Evolutionary conservation across 2,113 vertebrate genomes (phyloP).

Genomic region (Festucalex cinctus): DNA sequence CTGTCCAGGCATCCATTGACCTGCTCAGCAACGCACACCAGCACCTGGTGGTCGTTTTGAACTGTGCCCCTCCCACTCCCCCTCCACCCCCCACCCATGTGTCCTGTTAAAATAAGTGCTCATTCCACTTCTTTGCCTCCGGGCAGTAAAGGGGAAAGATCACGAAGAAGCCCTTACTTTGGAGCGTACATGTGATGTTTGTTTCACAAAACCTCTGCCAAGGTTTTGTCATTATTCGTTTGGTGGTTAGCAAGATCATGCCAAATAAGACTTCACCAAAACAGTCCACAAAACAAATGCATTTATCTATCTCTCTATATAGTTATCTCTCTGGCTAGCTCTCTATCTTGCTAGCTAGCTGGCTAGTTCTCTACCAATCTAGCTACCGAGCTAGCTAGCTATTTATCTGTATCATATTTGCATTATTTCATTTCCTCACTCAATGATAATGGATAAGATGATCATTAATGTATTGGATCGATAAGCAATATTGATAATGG

Average conservation of each 20-base stretch:
- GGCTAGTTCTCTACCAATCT: no score
- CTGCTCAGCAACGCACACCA: slow-evolving; percentile 56
- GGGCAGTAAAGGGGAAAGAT: slow-evolving; percentile 25
- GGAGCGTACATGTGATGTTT: neutral
- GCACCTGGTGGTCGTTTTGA: slow-evolving; percentile 70
- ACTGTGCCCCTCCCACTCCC: slow-evolving; percentile 11
- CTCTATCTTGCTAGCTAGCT: no score
- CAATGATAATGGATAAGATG: no score
- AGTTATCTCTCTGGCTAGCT: no score
- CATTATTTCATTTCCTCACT: no score
- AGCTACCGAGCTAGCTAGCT: no score
- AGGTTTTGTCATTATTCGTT: neutral
- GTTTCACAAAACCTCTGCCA: neutral
- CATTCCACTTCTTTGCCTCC: slow-evolving; percentile 33
- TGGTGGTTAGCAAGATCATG: neutral
- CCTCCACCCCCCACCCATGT: slow-evolving; percentile 33
- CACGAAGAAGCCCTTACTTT: slow-evolving; percentile 24
- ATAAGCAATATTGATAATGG: no score
- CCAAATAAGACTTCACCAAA: neutral
- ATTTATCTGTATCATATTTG: no score
- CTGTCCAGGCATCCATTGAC: slow-evolving; percentile 61
- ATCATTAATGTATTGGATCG: no score
- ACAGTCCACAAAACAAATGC: neutral
- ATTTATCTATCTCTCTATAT: no score
- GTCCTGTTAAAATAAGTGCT: slow-evolving; percentile 68